Conservation (phyloP, 1,140 invertebrate genomes). For the Cyclina sinensis region DNA sequence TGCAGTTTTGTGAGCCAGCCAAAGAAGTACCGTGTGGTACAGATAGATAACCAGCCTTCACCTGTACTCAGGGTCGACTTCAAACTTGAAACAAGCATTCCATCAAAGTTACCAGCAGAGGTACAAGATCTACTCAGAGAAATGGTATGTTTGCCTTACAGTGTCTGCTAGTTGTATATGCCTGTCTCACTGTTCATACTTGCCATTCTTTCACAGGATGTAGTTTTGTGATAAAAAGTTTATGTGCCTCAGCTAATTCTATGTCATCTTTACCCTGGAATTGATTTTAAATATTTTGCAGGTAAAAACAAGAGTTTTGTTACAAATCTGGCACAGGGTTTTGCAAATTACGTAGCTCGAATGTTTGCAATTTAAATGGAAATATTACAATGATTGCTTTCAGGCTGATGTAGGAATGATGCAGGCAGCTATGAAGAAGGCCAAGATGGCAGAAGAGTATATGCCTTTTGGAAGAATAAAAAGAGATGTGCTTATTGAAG, state of each 20-base stretch:
- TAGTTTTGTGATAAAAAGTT: too few species aligned
- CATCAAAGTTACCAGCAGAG: slow-evolving; percentile 83
- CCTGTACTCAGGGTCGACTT: slow-evolving; percentile 80
- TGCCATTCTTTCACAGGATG: too few species aligned
- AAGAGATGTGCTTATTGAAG: slow-evolving; percentile 82
- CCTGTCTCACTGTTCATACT: too few species aligned
- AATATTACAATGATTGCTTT: too few species aligned
- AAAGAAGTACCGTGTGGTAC: slow-evolving; percentile 87
- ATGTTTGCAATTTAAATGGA: too few species aligned
- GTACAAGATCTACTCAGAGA: slow-evolving; percentile 86
- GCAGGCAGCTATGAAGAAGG: slow-evolving; percentile 74
- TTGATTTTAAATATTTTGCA: too few species aligned
- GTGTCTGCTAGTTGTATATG: too few species aligned
- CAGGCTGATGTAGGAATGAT: slow-evolving; percentile 84
- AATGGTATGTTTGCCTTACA: slow-evolving; percentile 81
- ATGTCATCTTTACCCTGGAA: too few species aligned
- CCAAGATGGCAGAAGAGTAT: slow-evolving; percentile 77
- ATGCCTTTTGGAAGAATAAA: slow-evolving; percentile 86
- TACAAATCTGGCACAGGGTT: too few species aligned
- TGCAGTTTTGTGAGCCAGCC: slow-evolving; percentile 81
- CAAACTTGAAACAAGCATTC: slow-evolving; percentile 78
- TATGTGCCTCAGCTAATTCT: too few species aligned
- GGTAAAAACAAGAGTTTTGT: too few species aligned
- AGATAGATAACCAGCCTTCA: slow-evolving; percentile 77
- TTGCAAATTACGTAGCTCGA: too few species aligned